Evolutionary conservation across 2,113 vertebrate genomes (phyloP).

Genomic region (Chinchilla lanigera): DNA sequence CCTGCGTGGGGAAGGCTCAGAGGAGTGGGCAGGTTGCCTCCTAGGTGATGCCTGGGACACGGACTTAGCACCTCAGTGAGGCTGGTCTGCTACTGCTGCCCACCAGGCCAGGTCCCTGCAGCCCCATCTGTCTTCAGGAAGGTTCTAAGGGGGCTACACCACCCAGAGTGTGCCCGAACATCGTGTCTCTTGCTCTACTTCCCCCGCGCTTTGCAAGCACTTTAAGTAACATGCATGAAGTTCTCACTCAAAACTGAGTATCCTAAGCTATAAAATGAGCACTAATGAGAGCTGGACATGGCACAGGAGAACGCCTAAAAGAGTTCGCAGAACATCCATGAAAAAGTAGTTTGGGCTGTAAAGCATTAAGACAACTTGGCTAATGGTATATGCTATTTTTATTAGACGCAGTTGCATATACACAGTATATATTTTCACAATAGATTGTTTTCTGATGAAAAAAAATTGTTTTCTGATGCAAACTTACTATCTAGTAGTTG

Average conservation of each 20-base stretch:
- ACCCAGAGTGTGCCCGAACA: background rate
- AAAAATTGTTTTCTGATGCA: background rate
- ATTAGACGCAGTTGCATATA: background rate
- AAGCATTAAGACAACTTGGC: background rate
- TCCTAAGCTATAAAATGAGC: background rate
- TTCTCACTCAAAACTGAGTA: background rate
- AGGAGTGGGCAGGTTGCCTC: background rate
- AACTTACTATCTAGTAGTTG: background rate
- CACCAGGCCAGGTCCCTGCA: accelerated
- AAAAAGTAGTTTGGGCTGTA: background rate
- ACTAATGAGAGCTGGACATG: background rate
- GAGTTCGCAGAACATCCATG: background rate
- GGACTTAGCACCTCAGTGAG: background rate
- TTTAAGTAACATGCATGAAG: background rate
- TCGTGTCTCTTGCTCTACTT: background rate
- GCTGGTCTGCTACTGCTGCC: background rate
- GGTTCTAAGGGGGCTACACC: conserved; percentile 28
- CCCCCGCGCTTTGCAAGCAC: background rate
- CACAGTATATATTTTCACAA: background rate
- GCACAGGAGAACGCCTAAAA: background rate
- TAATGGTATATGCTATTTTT: background rate
- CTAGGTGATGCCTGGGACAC: background rate
- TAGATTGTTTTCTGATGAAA: background rate
- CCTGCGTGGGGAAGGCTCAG: background rate
- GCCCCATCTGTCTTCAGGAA: background rate